phyloP scores from a whole-genome alignment of 2,888 invertebrate species.

The Diplolepis rosae region DNA sequence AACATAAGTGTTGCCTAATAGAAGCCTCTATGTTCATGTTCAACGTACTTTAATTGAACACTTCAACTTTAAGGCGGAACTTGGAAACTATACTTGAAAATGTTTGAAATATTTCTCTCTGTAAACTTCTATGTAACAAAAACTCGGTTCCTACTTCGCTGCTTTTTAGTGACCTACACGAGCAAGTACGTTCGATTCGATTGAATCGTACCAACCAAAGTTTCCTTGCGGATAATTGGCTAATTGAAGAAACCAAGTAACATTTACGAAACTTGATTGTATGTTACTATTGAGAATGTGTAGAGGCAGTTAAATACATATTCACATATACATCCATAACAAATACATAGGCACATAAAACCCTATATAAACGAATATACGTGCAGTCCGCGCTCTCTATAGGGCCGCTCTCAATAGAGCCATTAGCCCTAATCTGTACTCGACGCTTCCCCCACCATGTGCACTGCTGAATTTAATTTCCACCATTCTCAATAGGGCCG shows the following conservation, averaged over 20 bases:
- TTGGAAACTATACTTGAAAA: neutral
- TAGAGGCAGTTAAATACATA: neutral
- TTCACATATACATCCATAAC: neutral
- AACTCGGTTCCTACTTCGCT: neutral
- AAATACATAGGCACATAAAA: too few relatives aligned
- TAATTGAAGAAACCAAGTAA: slow-evolving; percentile 27
- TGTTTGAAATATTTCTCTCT: slow-evolving; percentile 9
- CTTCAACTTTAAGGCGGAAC: neutral
- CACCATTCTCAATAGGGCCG: too few relatives aligned
- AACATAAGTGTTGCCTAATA: too few relatives aligned
- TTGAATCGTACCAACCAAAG: slow-evolving; percentile 15
- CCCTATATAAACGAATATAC: too few relatives aligned
- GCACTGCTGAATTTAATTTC: too few relatives aligned
- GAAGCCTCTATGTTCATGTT: too few relatives aligned
- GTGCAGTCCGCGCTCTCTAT: too few relatives aligned
- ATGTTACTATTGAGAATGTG: neutral
- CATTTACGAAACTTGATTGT: slow-evolving; percentile 6
- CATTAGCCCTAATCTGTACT: too few relatives aligned
- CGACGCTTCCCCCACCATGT: too few relatives aligned
- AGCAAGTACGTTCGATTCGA: slow-evolving; percentile 3
- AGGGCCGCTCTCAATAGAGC: too few relatives aligned
- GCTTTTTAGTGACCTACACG: slow-evolving; percentile 20
- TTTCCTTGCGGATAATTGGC: slow-evolving; percentile 24
- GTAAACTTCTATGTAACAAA: neutral
- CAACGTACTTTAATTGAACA: neutral